Conservation (phyloP, 2,888 invertebrate species). For the Drosophila fungiperda region DNA sequence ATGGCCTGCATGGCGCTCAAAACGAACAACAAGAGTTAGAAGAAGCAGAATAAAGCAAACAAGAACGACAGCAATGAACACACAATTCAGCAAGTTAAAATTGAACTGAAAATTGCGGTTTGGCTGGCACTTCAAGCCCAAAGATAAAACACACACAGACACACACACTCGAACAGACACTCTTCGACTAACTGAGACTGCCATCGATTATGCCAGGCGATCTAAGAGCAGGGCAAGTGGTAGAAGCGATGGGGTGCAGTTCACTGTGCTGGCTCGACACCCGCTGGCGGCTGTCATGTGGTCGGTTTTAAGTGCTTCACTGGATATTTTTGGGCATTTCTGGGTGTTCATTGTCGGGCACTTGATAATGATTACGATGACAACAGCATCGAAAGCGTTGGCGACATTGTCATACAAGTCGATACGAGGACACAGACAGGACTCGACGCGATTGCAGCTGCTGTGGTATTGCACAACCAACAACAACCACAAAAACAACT, state of each 20-base stretch:
- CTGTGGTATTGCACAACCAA: slow-evolving; percentile 22
- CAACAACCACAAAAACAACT: slow-evolving; percentile 9
- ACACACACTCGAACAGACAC: neutral
- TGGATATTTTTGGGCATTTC: slow-evolving; percentile 68
- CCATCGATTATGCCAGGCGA: slow-evolving; percentile 70
- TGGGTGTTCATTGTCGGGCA: slow-evolving; percentile 61
- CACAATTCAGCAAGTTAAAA: slow-evolving; percentile 73
- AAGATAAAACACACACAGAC: slow-evolving; percentile 43
- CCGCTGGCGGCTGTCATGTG: slow-evolving; percentile 69
- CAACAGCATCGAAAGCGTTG: slow-evolving; percentile 50
- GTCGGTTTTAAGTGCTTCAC: slow-evolving; percentile 78
- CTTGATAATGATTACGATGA: slow-evolving; percentile 78
- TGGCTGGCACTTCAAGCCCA: slow-evolving; percentile 33
- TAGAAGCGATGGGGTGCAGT: neutral
- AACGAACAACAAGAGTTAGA: slow-evolving; percentile 2
- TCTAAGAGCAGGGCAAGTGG: slow-evolving; percentile 11
- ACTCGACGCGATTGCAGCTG: slow-evolving; percentile 30
- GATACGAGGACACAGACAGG: slow-evolving; percentile 32
- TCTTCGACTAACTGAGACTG: slow-evolving; percentile 31
- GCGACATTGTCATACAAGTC: slow-evolving; percentile 40
- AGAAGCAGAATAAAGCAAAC: slow-evolving; percentile 4
- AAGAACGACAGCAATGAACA: slow-evolving; percentile 53
- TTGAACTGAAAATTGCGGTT: slow-evolving; percentile 75
- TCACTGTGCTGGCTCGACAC: slow-evolving; percentile 16
- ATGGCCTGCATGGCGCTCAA: neutral